Evolutionary conservation across 2,888 invertebrate species (phyloP), one percentile per base, ranked within the genome.

Genomic region (Macrosiphum euphorbiae): DNA sequence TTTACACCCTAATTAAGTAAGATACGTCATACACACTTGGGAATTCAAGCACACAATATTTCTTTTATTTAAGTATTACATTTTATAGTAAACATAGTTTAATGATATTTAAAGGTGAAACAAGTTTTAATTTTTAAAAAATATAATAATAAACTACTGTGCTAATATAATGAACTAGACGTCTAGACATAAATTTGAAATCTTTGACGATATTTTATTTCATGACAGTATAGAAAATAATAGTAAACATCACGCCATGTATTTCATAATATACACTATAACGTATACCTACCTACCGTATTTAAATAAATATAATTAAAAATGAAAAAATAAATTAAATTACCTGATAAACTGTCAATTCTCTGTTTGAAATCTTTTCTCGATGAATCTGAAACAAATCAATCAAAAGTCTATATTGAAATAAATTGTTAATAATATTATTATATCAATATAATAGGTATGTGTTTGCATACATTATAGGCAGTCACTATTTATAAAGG

Each of bases 1-100:
- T 92, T 50, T 87, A 86, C 47, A 92, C 24, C n/a, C 86, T 86
- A 61, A 91, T 91, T 91, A 86, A 91, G 91, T 92, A 86, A 85
- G 91, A 89, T 89, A 89, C 89, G 58, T 89, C 67, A 47, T 50
- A 24, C 20, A 50, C 67, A 67, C 67, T 90, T 78, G 35, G 78
- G 20, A 78, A 78, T 78, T 47, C n/a, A 78, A 90, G 47, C 26
- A 67, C 35, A 50, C 26, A 41, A 67, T 67, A 78, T 90, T 47
- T 1, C 44, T 88, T 44, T 41, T 41, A 28, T 89, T 89, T 61
- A 35, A 78, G 35, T 41, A 78, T 35, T 78, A 8, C 35, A 78
- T 20, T 78, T 24, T 20, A 78, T 20, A 78, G 3, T 20, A 78
- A 20, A 78, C 35, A 35, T 8, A 78, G 35, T 78, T 78, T 35